phyloP scores from a whole-genome alignment of 1,140 invertebrate species.

The Lepidostoma basale region DNA sequence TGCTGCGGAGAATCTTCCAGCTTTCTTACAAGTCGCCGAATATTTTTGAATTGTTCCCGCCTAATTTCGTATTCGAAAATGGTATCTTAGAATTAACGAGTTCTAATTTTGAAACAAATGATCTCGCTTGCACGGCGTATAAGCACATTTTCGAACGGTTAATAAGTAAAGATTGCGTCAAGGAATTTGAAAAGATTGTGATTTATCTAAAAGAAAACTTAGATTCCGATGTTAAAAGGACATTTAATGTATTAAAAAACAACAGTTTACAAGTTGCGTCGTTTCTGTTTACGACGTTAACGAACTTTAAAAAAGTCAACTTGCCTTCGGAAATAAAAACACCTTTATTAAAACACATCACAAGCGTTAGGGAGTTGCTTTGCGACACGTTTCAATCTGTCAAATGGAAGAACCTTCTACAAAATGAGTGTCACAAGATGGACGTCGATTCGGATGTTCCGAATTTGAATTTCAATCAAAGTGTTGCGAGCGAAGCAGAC shows the following conservation, averaged over 20 bases:
- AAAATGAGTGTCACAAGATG: constrained; percentile 17
- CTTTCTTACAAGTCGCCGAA: constrained; percentile 33
- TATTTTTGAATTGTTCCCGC: constrained; percentile 31
- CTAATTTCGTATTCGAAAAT: constrained; percentile 19
- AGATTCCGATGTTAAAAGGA: no score
- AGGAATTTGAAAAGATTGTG: constrained; percentile 16
- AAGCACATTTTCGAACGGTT: constrained; percentile 33
- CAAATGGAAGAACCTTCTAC: constrained; percentile 16
- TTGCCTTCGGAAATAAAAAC: constrained; percentile 22
- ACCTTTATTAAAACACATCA: constrained; percentile 5
- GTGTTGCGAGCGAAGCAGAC: not conserved
- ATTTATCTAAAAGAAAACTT: constrained; percentile 7
- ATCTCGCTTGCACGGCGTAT: constrained; percentile 18
- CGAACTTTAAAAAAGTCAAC: constrained; percentile 30
- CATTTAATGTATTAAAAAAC: constrained; percentile 5
- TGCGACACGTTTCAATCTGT: constrained; percentile 3
- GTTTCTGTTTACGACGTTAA: constrained; percentile 9
- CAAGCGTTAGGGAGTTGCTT: not conserved
- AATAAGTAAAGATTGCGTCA: constrained; percentile 26
- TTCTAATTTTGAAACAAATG: not conserved
- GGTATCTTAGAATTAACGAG: constrained; percentile 30
- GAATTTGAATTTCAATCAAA: not conserved
- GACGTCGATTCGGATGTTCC: constrained; percentile 10
- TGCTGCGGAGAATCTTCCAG: constrained; percentile 38
- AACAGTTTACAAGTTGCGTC: constrained; percentile 30